A percentile compares a stretch with the other conserved stretches of the same genome.
Conservation (phyloP, 2,113 vertebrate genomes). For the Eidolon helvum region DNA sequence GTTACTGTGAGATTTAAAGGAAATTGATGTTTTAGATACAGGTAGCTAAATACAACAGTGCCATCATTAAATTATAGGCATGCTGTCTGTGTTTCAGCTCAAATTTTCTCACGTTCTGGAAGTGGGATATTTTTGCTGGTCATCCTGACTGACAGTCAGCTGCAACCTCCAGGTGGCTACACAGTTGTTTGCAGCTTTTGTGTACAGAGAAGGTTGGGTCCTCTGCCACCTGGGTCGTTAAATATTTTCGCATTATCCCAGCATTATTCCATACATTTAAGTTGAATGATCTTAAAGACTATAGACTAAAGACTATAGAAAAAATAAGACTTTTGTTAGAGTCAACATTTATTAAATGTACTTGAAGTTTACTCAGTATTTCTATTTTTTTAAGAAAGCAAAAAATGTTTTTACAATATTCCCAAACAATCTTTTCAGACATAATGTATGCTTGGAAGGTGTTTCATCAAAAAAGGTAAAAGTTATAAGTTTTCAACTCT, state of each 20-base stretch:
- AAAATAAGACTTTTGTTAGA: background rate
- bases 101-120: constrained; percentile 70
- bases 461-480: background rate
- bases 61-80: constrained; percentile 71
- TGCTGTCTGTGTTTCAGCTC: constrained; percentile 67
- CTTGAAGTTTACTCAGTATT: background rate
- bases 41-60: constrained; percentile 56
- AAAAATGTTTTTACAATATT: constrained; percentile 41
- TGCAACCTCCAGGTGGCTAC: background rate
- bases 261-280: background rate
- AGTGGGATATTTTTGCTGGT: constrained; percentile 58
- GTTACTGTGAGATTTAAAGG: constrained; percentile 69
- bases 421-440: constrained; percentile 27
- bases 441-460: background rate
- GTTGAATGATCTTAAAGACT: background rate
- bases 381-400: constrained; percentile 27
- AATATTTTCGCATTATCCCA: background rate
- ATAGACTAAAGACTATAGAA: background rate
- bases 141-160: background rate
- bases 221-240: background rate
- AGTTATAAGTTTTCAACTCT: constrained; percentile 43
- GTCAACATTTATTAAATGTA: constrained; percentile 67
- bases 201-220: background rate
- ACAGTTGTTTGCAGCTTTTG: background rate
- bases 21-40: constrained; percentile 74